Conservation (phyloP, 2,888 invertebrate genomes). For the Nemoura dubitans region DNA sequence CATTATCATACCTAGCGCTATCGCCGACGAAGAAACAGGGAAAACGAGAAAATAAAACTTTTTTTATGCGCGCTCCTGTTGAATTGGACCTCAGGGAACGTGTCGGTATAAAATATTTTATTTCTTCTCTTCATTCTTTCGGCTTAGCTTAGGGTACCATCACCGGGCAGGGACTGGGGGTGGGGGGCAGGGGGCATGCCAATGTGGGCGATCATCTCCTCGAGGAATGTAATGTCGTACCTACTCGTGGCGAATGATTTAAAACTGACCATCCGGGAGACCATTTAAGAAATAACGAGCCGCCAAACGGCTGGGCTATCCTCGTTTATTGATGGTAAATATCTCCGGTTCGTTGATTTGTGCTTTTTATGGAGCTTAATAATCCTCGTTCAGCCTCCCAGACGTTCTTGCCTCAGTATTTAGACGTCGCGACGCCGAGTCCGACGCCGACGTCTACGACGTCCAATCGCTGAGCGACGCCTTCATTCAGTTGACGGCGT, state of each 20-base stretch:
- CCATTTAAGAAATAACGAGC: background rate
- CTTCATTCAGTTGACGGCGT: background rate
- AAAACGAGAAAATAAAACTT: constrained; percentile 7
- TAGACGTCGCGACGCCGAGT: background rate
- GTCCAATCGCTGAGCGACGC: background rate
- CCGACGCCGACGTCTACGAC: background rate
- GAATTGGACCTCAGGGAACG: constrained; percentile 19
- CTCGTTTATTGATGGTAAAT: background rate
- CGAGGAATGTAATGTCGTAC: background rate
- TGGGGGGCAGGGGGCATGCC: background rate
- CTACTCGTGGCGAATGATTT: background rate
- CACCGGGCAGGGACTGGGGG: background rate
- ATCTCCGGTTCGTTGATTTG: background rate
- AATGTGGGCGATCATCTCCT: background rate
- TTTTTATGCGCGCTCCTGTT: background rate
- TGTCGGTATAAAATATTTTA: constrained; percentile 8
- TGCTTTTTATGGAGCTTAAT: background rate
- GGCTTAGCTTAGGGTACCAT: background rate
- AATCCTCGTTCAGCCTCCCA: background rate
- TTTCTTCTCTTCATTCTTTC: background rate
- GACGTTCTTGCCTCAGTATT: background rate
- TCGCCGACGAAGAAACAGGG: background rate
- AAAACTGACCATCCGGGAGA: background rate
- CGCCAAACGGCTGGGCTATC: background rate
- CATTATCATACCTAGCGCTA: constrained; percentile 24